Percentiles rank a stretch among this genome's conserved stretches.
phyloP scores from a whole-genome alignment of 2,797 vertebrate species.

The Atherinosoma microstoma region DNA sequence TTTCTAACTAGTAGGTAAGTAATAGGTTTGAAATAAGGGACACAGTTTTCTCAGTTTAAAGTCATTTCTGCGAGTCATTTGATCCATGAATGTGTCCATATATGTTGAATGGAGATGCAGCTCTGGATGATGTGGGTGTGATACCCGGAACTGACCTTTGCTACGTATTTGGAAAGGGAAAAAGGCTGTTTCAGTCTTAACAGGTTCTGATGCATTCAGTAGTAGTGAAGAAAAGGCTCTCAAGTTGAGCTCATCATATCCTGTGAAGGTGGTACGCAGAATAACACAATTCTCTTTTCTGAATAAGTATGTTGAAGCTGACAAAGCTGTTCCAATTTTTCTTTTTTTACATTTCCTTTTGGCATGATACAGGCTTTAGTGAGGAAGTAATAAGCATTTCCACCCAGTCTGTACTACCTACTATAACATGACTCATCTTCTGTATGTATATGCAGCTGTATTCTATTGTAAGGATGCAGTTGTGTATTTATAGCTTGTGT shows the following conservation, averaged over 20 bases:
- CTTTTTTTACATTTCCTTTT: neutral
- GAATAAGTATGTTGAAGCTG: neutral
- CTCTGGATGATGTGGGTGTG: neutral
- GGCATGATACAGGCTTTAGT: conserved; percentile 2
- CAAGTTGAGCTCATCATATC: conserved; percentile 13
- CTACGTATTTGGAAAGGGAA: neutral
- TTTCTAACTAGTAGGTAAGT: neutral
- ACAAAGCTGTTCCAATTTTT: neutral
- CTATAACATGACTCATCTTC: conserved; percentile 3
- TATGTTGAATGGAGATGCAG: neutral
- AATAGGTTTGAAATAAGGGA: neutral
- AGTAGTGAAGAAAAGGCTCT: conserved; percentile 7
- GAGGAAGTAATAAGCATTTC: neutral
- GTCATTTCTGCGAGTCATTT: neutral
- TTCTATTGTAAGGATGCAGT: conserved; percentile 2
- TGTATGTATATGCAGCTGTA: conserved; percentile 10
- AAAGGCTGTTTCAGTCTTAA: neutral
- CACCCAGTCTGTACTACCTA: neutral
- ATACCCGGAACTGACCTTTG: neutral
- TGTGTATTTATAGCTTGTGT: conserved; percentile 7
- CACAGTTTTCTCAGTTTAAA: neutral
- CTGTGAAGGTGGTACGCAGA: conserved; percentile 26
- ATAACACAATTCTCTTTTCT: conserved; percentile 1
- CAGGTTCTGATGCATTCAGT: conserved; percentile 21
- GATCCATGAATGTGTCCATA: neutral